A percentile compares a stretch with the other conserved stretches of the same genome.
Evolutionary conservation across 2,113 vertebrate species (phyloP).

Genomic region (Xenopus borealis): DNA sequence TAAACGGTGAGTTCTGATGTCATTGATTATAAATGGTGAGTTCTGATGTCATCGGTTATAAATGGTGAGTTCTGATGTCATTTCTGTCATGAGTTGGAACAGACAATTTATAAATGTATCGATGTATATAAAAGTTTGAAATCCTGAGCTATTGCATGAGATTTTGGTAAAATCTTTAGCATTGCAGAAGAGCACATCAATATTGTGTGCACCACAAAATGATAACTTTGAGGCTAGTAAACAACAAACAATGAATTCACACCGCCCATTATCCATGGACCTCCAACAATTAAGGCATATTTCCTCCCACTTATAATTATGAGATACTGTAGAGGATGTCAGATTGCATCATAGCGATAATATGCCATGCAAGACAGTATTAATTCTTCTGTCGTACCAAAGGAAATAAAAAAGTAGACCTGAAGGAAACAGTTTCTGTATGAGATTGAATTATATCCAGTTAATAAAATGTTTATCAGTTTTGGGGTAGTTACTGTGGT

Average conservation of each 20-base stretch:
- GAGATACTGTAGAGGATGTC: constrained; percentile 53
- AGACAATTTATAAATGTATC: constrained; percentile 9
- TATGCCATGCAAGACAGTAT: constrained; percentile 57
- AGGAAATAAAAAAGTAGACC: constrained; percentile 53
- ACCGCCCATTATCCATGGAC: neutral
- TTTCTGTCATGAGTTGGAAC: too few relatives aligned
- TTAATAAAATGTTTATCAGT: constrained; percentile 49
- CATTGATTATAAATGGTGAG: too few relatives aligned
- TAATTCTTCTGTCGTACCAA: constrained; percentile 54
- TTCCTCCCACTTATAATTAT: constrained; percentile 48
- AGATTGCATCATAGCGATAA: constrained; percentile 52
- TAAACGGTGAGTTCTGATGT: too few relatives aligned
- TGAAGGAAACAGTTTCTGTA: constrained; percentile 51
- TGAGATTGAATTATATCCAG: constrained; percentile 41
- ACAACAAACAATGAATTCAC: neutral
- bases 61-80: too few relatives aligned
- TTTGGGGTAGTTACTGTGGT: constrained; percentile 51
- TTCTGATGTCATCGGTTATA: too few relatives aligned
- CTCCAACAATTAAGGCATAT: neutral
- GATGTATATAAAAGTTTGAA: neutral
- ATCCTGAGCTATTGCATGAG: constrained; percentile 4
- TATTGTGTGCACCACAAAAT: neutral
- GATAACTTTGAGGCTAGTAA: neutral
- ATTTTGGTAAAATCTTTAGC: neutral
- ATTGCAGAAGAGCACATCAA: constrained; percentile 26